Evolutionary conservation across 2,113 vertebrate species (phyloP).

Genomic region (Ursus arctos): DNA sequence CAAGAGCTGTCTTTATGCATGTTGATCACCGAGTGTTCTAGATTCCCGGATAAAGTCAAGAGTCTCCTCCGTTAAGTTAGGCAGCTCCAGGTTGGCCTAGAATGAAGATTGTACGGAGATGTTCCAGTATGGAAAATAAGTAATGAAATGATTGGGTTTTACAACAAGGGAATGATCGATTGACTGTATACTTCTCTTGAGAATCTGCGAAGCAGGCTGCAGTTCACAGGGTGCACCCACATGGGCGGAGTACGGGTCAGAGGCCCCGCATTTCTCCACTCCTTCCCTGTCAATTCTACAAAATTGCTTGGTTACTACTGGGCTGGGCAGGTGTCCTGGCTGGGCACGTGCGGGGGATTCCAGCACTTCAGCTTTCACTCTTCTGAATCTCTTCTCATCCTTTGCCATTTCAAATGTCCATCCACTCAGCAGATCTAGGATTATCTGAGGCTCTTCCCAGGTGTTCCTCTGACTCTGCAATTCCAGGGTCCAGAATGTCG

Average conservation of each 20-base stretch:
- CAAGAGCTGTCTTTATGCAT: neutral
- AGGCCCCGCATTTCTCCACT: neutral
- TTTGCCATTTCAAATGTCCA: neutral
- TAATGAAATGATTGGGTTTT: neutral
- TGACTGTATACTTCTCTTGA: neutral
- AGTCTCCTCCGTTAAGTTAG: no score
- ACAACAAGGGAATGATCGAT: neutral
- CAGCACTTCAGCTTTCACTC: no score
- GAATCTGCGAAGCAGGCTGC: no score
- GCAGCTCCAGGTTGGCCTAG: no score
- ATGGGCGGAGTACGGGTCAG: no score
- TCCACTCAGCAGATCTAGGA: no score
- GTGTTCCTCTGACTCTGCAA: accelerated
- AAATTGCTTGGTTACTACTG: neutral
- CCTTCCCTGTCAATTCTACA: no score
- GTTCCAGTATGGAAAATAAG: neutral
- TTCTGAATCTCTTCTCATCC: neutral
- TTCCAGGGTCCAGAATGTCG: neutral
- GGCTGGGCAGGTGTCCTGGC: no score
- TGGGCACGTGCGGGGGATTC: no score
- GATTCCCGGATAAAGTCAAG: no score
- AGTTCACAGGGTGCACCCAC: neutral
- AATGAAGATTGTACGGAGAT: neutral
- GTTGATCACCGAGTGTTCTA: neutral
- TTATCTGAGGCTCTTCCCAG: neutral